Conservation (phyloP, 2,888 invertebrate genomes). For the Trissoscelio sp. region DNA sequence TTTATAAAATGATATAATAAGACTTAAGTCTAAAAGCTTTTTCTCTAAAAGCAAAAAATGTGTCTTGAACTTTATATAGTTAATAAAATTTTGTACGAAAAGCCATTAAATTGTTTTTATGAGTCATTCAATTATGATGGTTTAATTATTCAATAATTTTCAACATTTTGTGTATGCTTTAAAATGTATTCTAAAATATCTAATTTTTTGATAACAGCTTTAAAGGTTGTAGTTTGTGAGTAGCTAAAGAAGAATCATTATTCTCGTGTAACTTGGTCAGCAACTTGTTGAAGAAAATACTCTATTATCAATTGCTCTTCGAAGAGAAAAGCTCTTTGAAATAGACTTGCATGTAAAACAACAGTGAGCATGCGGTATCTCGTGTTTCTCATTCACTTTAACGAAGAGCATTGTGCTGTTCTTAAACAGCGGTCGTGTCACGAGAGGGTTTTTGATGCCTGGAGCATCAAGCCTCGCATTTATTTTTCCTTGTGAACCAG, state of each 20-base stretch:
- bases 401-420: slow-evolving; percentile 33
- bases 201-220: too few relatives aligned
- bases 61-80: too few relatives aligned
- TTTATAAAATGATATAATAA: too few relatives aligned
- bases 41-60: too few relatives aligned
- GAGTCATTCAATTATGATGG: too few relatives aligned
- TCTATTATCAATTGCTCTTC: slow-evolving; percentile 24
- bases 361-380: slow-evolving; percentile 39
- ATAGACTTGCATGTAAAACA: slow-evolving; percentile 42
- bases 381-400: slow-evolving; percentile 54
- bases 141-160: too few relatives aligned
- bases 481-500: slow-evolving; percentile 64
- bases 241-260: slow-evolving; percentile 42
- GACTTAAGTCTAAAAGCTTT: too few relatives aligned
- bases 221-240: too few relatives aligned
- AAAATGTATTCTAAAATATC: too few relatives aligned
- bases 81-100: too few relatives aligned
- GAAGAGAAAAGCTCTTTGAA: slow-evolving; percentile 2
- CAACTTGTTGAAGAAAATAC: slow-evolving; percentile 52
- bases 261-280: slow-evolving; percentile 15
- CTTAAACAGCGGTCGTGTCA: slow-evolving; percentile 48
- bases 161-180: too few relatives aligned
- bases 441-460: slow-evolving; percentile 47
- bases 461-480: slow-evolving; percentile 49
- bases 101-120: too few relatives aligned